Base-by-base conservation (phyloP, 1,140 invertebrate species). In the Danaus plexippus region DNA sequence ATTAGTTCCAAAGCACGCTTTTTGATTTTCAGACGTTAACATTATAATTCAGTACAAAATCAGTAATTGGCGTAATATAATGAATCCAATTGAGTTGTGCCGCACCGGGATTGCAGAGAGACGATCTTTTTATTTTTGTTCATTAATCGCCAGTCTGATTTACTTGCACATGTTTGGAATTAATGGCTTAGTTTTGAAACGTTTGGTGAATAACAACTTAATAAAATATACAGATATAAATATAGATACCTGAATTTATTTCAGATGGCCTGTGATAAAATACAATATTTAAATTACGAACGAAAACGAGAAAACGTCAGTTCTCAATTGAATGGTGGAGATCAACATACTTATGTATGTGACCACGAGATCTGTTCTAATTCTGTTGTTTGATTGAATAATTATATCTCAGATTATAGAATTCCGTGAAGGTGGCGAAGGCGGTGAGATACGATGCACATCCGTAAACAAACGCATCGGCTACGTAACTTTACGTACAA, bases 391-490 rank as follows among this genome's bases (percentile, higher is more conserved):
- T 32, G 22, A 32, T 32, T 32, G 7, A 32, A 32, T 32, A 32
- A 56, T 15, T 48, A 18, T 46, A 18, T 11, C 22, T 22, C 15
- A 54, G 52, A 11, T 40, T 53, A 22, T n/a, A 46, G 52, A 43
- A 11, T 11, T 11, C 43, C 11, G 42, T 12, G 11, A 15, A 43
- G 52, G 61, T 48, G 60, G 49, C 54, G 59, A 59, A 54, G 48
- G 52, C 47, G 61, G 54, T 54, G 54, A 58, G 52, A 54, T 49
- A 45, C 49, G 44, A 55, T 48, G 59, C 63, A 64, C 65, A 76
- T 80, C 77, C 77, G 77, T 77, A 80, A 80, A 77, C 77, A 77
- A 67, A 62, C 56, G 53, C 60, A 65, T 61, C 49, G 50, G 55
- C 48, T 41, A 54, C 52, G 12, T 32, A 11, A 50, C 49, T 53